A percentile compares a stretch with the other conserved stretches of the same genome.
Conservation (phyloP, 2,797 vertebrate genomes). For the Muscicapa striata region DNA sequence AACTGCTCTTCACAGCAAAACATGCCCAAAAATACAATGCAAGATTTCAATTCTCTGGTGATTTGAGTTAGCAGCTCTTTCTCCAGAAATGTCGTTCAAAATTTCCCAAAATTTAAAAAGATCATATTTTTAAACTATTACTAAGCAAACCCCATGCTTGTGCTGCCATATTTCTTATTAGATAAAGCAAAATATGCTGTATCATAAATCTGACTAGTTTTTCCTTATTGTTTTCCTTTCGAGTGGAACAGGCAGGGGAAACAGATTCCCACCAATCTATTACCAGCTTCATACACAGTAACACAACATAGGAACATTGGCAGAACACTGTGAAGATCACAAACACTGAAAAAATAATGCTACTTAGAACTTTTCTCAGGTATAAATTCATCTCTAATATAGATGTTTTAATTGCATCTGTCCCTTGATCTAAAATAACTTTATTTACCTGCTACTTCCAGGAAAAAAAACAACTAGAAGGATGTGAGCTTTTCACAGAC, state of each 20-base stretch:
- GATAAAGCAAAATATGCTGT: accelerated
- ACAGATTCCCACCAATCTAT: background rate
- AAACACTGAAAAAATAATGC: background rate
- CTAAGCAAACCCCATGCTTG: background rate
- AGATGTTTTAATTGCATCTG: background rate
- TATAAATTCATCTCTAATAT: background rate
- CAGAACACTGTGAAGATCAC: background rate
- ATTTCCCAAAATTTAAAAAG: background rate
- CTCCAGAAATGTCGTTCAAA: background rate
- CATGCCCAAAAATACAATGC: background rate
- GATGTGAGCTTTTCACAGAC: background rate
- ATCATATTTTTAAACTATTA: background rate
- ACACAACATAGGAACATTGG: accelerated
- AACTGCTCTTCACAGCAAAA: background rate
- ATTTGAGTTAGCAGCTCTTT: background rate
- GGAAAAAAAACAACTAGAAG: background rate
- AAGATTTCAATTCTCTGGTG: background rate
- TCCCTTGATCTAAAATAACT: background rate
- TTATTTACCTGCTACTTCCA: background rate
- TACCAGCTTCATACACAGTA: background rate
- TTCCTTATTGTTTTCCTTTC: background rate
- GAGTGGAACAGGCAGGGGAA: background rate
- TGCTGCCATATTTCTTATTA: background rate
- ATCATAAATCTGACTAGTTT: background rate
- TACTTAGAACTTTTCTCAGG: background rate